Percentiles rank a stretch among this genome's conserved stretches.
These are phyloP conservation scores for Protodeltote pygarga DNA, from an alignment of 2,888 invertebrate genomes.

Conservation along the genomic window DNA sequence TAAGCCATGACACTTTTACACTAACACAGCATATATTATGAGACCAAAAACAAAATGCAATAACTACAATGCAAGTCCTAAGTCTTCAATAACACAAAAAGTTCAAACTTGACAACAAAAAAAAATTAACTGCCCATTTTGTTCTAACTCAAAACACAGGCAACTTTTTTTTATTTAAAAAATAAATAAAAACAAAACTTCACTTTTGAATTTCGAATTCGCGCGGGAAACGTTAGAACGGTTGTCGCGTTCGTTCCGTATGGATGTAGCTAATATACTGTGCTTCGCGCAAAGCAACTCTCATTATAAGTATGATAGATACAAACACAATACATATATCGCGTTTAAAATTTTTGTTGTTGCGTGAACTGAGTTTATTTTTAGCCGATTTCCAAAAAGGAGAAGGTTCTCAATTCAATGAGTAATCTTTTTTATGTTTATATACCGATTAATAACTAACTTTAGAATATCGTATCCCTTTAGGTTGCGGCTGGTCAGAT, in stretches of 20 bases:
- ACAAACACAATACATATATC: constrained; percentile 6
- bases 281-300: constrained; percentile 52
- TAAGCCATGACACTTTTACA: constrained; percentile 44
- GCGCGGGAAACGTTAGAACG: constrained; percentile 60
- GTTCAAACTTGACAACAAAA: constrained; percentile 8
- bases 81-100: constrained; percentile 29
- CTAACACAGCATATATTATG: constrained; percentile 40
- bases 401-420: no score
- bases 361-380: no score
- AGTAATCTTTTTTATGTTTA: no score
- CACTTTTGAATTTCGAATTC: constrained; percentile 44
- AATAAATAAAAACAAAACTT: constrained; percentile 11
- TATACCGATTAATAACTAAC: no score
- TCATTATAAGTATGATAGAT: constrained; percentile 56
- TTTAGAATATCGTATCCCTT: no score
- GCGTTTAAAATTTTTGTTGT: no score
- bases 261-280: constrained; percentile 63
- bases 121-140: constrained; percentile 38
- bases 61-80: constrained; percentile 1
- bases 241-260: constrained; percentile 53
- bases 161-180: background rate
- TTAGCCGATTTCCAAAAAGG: no score
- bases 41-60: constrained; percentile 30
- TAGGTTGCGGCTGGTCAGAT: no score
- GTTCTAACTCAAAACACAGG: constrained; percentile 17